Conservation (phyloP, 2,797 vertebrate genomes). For the Coendou prehensilis region DNA sequence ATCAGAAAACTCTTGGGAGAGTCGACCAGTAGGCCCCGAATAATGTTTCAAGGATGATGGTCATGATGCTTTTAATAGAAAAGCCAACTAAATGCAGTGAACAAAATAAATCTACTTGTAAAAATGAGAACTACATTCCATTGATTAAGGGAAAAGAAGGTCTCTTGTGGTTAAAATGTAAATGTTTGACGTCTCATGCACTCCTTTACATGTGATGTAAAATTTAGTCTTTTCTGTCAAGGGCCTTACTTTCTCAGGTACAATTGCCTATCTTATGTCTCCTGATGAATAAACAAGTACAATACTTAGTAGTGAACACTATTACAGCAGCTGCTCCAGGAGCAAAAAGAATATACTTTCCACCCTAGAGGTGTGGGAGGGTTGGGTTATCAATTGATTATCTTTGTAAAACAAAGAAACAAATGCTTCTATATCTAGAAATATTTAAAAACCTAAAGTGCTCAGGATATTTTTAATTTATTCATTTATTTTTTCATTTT, state of each 20-base stretch:
- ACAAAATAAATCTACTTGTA: background rate
- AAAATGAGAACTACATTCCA: background rate
- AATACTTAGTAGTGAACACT: background rate
- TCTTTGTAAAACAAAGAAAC: background rate
- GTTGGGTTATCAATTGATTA: background rate
- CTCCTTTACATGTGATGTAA: background rate
- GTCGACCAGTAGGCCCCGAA: background rate
- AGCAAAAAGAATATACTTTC: background rate
- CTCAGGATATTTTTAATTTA: background rate
- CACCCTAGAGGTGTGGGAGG: accelerated
- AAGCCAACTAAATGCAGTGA: background rate
- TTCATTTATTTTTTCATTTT: background rate
- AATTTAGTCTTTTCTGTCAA: background rate
- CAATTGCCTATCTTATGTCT: background rate
- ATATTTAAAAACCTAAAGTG: background rate
- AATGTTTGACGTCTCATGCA: background rate
- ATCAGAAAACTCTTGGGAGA: background rate
- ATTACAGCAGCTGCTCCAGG: background rate
- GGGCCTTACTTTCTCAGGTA: background rate
- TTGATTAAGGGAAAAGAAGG: background rate
- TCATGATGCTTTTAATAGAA: background rate
- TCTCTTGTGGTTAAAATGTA: background rate
- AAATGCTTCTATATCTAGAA: background rate
- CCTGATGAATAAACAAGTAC: background rate
- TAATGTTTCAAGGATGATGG: background rate